phyloP scores from a whole-genome alignment of 2,888 invertebrate genomes.

The Priocnemis perturbator region DNA sequence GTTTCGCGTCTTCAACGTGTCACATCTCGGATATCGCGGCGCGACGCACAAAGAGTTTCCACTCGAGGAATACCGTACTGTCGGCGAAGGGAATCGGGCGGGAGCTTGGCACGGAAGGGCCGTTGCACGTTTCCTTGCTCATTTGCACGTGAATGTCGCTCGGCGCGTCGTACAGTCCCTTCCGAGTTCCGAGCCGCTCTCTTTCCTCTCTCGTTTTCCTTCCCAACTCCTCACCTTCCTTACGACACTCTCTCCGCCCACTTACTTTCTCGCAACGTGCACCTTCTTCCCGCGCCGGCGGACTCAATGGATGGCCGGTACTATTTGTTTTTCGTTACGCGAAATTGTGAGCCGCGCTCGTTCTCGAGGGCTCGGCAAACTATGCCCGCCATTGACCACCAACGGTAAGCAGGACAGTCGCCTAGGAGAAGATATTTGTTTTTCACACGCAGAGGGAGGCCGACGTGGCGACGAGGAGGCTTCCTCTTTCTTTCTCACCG shows the following conservation, averaged over 20 bases:
- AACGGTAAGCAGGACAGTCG: conserved; percentile 49
- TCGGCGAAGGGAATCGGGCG: conserved; percentile 18
- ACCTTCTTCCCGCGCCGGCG: conserved; percentile 3
- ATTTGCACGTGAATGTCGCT: conserved; percentile 38
- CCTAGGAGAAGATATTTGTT: conserved; percentile 48
- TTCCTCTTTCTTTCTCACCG: neutral
- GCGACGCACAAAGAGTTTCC: neutral
- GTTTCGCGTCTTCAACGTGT: too few species aligned
- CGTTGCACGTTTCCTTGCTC: conserved; percentile 21
- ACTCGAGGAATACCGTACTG: neutral
- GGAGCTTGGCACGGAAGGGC: conserved; percentile 20
- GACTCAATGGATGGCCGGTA: conserved; percentile 53
- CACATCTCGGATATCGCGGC: too few species aligned
- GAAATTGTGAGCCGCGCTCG: conserved; percentile 62
- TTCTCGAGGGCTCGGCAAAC: conserved; percentile 66
- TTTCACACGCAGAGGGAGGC: conserved; percentile 37
- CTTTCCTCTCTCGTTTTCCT: neutral
- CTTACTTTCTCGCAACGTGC: conserved; percentile 14
- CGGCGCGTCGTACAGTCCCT: conserved; percentile 22
- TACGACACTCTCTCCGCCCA: neutral
- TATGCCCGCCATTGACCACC: conserved; percentile 61
- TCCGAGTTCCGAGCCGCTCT: conserved; percentile 16
- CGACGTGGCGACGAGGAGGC: neutral
- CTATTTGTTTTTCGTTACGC: conserved; percentile 70
- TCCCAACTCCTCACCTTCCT: conserved; percentile 3